These are phyloP conservation scores for Pygoscelis antarcticus DNA, from an alignment of 2,113 vertebrate species.

Conservation along the genomic window DNA sequence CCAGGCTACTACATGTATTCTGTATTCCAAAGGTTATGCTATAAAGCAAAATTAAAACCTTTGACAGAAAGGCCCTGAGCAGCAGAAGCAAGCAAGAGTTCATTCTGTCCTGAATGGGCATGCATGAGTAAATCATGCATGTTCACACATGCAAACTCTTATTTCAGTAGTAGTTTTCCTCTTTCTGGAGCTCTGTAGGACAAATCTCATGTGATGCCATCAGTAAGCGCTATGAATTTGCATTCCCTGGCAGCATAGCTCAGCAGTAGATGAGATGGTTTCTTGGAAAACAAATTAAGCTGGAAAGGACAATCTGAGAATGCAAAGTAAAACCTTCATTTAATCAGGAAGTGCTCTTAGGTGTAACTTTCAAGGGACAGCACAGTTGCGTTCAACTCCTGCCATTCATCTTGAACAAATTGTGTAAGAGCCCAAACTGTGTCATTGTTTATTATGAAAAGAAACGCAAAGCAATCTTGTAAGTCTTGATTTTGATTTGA, in stretches of 20 bases:
- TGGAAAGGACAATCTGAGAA: background rate
- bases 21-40: background rate
- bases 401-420: slow-evolving; percentile 12
- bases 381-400: slow-evolving; percentile 1
- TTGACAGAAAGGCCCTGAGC: background rate
- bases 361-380: background rate
- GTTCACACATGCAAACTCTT: background rate
- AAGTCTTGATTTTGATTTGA: slow-evolving; percentile 59
- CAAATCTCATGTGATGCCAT: background rate
- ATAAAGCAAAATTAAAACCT: background rate
- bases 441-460: slow-evolving; percentile 31
- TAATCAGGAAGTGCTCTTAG: background rate
- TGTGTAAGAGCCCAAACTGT: background rate
- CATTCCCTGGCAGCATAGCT: background rate
- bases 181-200: background rate
- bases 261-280: background rate
- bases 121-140: background rate
- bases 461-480: slow-evolving; percentile 47
- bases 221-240: background rate
- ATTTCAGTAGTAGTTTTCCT: background rate
- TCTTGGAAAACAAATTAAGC: background rate
- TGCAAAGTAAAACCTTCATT: background rate
- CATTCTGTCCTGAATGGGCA: background rate
- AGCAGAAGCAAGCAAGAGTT: background rate
- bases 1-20: background rate